These are phyloP conservation scores for Lycaon pictus DNA, from an alignment of 2,113 vertebrate genomes.

Conservation along the genomic window DNA sequence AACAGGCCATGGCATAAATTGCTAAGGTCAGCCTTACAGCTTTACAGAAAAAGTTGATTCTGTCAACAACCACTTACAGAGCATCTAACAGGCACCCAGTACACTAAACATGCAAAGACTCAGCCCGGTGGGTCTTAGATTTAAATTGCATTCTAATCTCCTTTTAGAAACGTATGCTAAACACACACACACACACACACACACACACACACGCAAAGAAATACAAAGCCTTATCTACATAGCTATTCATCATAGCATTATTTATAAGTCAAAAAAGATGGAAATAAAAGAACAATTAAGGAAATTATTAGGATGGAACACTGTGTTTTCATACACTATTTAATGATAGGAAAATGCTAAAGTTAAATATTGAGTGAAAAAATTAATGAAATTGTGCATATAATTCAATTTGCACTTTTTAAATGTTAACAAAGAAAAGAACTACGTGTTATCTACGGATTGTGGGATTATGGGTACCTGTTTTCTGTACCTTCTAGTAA, in stretches of 20 bases:
- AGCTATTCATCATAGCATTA: background rate
- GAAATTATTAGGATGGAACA: conserved; percentile 30
- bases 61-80: background rate
- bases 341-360: background rate
- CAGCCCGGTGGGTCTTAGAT: background rate
- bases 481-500: conserved; percentile 2
- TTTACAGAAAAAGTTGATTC: background rate
- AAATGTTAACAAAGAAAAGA: background rate
- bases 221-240: background rate
- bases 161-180: background rate
- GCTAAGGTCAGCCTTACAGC: background rate
- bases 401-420: background rate
- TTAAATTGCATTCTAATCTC: background rate
- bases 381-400: background rate
- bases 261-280: background rate
- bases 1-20: background rate
- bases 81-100: background rate
- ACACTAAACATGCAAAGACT: background rate
- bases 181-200: background rate
- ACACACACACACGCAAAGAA: background rate
- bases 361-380: conserved; percentile 52
- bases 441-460: background rate
- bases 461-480: background rate
- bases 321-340: conserved; percentile 23
- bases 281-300: conserved; percentile 22